phyloP scores from a whole-genome alignment of 2,888 invertebrate species.

The Dexiosoma caninum region DNA sequence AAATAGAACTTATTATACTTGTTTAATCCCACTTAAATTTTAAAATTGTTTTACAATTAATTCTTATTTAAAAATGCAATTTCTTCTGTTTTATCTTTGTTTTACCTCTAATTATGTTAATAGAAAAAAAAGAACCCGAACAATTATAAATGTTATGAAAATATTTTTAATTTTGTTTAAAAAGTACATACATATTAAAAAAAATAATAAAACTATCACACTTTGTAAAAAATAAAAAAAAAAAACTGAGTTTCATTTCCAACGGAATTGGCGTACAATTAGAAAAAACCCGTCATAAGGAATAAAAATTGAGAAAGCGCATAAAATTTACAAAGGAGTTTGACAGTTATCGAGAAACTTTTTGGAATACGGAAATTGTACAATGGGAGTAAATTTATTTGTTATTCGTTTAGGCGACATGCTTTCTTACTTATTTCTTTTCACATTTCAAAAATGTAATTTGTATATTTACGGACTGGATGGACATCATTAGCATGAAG shows the following conservation, averaged over 20 bases:
- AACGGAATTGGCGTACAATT: background rate
- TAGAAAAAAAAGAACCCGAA: slow-evolving; percentile 32
- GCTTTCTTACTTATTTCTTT: too few relatives aligned
- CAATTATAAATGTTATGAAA: slow-evolving; percentile 58
- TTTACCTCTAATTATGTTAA: slow-evolving; percentile 26
- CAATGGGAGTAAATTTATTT: too few relatives aligned
- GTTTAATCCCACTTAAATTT: slow-evolving; percentile 1
- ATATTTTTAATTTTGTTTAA: slow-evolving; percentile 42
- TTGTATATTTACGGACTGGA: too few relatives aligned
- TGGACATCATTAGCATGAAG: too few relatives aligned
- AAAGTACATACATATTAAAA: slow-evolving; percentile 8
- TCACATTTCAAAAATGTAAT: too few relatives aligned
- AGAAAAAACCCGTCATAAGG: too few relatives aligned
- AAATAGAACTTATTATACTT: slow-evolving; percentile 25
- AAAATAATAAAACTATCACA: slow-evolving; percentile 59
- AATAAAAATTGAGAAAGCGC: too few relatives aligned
- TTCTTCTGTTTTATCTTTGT: slow-evolving; percentile 29
- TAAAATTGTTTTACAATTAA: slow-evolving; percentile 33
- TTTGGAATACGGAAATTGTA: too few relatives aligned
- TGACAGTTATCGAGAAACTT: too few relatives aligned
- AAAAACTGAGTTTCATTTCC: background rate
- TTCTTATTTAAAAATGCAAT: slow-evolving; percentile 2
- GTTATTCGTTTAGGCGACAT: too few relatives aligned
- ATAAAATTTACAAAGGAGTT: too few relatives aligned
- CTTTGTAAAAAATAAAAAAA: slow-evolving; percentile 38